Conservation (phyloP, 2,888 invertebrate genomes). For the Seira musarum region DNA sequence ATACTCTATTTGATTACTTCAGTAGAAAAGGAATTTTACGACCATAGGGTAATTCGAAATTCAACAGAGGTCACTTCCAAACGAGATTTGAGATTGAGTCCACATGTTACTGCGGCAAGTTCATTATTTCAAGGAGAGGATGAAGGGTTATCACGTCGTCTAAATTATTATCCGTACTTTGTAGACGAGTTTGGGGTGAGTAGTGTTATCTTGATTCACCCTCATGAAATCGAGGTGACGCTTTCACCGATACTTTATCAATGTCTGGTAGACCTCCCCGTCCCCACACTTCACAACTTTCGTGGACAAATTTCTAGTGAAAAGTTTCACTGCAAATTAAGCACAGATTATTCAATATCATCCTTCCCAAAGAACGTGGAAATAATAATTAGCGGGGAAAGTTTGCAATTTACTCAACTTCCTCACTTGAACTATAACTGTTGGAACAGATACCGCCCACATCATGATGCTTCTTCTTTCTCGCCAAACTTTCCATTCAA, state of each 20-base stretch:
- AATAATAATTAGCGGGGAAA: neutral
- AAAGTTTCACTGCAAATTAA: neutral
- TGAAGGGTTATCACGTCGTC: no score
- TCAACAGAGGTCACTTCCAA: neutral
- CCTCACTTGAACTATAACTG: neutral
- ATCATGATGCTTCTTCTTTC: neutral
- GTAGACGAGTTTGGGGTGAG: neutral
- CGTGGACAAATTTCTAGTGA: neutral
- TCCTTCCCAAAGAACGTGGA: neutral
- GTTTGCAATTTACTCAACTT: neutral
- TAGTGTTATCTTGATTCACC: neutral
- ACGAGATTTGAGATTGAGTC: neutral
- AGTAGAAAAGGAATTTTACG: neutral
- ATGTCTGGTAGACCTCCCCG: neutral
- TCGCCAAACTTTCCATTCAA: neutral
- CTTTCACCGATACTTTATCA: neutral
- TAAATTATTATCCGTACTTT: no score
- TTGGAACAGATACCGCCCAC: slow-evolving; percentile 9
- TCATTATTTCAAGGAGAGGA: no score
- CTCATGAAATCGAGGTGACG: neutral
- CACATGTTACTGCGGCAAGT: neutral
- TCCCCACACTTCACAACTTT: neutral
- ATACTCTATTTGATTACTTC: neutral
- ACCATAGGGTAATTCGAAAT: neutral
- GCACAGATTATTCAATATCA: neutral